Conservation (phyloP, 1,140 invertebrate species). For the Leguminivora glycinivorella region DNA sequence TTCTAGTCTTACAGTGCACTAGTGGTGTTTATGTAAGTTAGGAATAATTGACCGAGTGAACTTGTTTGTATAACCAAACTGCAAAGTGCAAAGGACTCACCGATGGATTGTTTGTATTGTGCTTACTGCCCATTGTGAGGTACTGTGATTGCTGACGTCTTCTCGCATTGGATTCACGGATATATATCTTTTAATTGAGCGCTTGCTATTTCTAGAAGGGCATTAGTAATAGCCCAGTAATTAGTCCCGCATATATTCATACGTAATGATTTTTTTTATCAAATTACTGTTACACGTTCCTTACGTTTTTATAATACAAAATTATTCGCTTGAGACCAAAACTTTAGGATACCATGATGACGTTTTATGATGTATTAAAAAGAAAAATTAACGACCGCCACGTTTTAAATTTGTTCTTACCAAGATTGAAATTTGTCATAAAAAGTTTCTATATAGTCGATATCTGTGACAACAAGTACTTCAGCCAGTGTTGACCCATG, state of each 20-base stretch:
- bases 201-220: slow-evolving; percentile 20
- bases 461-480: background rate
- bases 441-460: background rate
- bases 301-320: background rate
- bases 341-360: slow-evolving; percentile 10
- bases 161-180: slow-evolving; percentile 13
- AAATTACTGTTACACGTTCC: background rate
- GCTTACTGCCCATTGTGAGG: background rate
- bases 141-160: slow-evolving; percentile 1
- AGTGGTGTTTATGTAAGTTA: too few relatives aligned
- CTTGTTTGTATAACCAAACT: background rate
- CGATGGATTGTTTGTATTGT: background rate
- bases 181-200: slow-evolving; percentile 19
- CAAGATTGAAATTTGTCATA: background rate
- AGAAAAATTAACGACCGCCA: background rate
- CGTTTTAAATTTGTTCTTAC: background rate
- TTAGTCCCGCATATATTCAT: slow-evolving; percentile 8
- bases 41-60: background rate
- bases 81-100: background rate
- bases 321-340: background rate
- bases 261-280: slow-evolving; percentile 1
- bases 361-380: background rate
- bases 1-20: background rate
- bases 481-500: background rate
- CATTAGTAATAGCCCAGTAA: background rate